Evolutionary conservation across 2,113 vertebrate species (phyloP), one percentile per base, ranked within the genome.

Genomic region (Azemiops feae): DNA sequence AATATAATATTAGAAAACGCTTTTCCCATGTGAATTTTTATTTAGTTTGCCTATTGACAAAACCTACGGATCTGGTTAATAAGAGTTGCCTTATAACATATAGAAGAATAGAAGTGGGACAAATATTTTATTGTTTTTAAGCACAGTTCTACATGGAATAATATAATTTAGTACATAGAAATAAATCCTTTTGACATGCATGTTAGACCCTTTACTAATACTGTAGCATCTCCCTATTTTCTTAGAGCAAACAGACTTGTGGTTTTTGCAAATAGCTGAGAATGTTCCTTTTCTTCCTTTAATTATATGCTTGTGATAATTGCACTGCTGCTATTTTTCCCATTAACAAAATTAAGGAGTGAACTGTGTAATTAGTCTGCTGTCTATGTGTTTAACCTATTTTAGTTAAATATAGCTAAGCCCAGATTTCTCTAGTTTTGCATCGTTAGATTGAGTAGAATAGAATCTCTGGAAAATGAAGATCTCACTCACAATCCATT

Each of bases 271-370:
- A 25, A 25, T 92, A 90, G 88, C 92, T 93, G 69, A 81, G 58
- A 92, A 95, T 57, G 90, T 3, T 39, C 25, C 3, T 91, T 45
- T 9, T 1, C 1, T 18, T 18, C 10, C 0, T 25, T 47, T 96
- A 95, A 96, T 96, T 95, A 96, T 47, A 95, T 93, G 94, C 93
- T 96, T 7, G 0, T 85, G 94, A 92, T 95, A 96, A 96, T 96
- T 96, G 94, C 88, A 34, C 93, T 94, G 18, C 92, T 94, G 96
- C 93, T 92, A 94, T 88, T 94, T 94, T 87, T 54, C 94, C 93
- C 23, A 95, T 96, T 89, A 93, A 92, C 95, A 96, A 96, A 95
- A 89, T 27, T 81, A 91, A 88, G 64, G 57, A 88, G 54, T 60
- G 18, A 87, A 91, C 69, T 96, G 89, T 64, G 91, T 94, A 94